Conservation (phyloP, 2,113 vertebrate genomes). For the Pterophyllum scalare region DNA sequence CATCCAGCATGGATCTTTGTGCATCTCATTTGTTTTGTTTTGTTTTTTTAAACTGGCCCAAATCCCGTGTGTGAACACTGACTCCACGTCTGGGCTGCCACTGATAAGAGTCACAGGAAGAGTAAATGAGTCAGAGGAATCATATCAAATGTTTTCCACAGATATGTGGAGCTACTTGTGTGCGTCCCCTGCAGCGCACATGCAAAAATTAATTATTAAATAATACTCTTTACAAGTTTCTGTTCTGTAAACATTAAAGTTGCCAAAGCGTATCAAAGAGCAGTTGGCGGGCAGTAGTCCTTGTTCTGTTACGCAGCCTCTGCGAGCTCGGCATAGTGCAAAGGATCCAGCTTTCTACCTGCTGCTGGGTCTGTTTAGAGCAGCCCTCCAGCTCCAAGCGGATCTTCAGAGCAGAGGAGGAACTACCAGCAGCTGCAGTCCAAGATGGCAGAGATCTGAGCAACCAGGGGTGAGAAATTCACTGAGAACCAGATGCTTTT, state of each 20-base stretch:
- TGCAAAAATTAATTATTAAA: background rate
- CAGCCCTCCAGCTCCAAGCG: rapidly evolving
- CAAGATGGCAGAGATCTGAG: background rate
- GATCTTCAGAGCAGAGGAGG: background rate
- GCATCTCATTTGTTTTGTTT: too few species aligned
- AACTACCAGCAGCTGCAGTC: background rate
- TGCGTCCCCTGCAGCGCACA: background rate
- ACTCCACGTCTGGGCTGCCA: background rate
- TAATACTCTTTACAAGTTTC: rapidly evolving
- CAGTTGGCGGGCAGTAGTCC: background rate
- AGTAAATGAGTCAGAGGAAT: background rate
- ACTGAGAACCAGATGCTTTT: background rate
- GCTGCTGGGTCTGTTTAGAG: background rate
- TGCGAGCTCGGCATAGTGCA: background rate
- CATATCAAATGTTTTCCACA: background rate
- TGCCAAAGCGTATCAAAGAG: background rate
- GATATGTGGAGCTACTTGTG: background rate
- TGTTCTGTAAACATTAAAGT: background rate
- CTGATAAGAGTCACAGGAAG: background rate
- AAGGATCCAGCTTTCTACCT: background rate
- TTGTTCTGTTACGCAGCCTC: background rate
- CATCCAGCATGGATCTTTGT: background rate
- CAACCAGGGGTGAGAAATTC: background rate
- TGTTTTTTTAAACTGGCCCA: background rate
- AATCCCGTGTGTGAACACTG: background rate